These are phyloP conservation scores for Thripadectes ignobilis DNA, from an alignment of 2,797 vertebrate species.

Conservation along the genomic window DNA sequence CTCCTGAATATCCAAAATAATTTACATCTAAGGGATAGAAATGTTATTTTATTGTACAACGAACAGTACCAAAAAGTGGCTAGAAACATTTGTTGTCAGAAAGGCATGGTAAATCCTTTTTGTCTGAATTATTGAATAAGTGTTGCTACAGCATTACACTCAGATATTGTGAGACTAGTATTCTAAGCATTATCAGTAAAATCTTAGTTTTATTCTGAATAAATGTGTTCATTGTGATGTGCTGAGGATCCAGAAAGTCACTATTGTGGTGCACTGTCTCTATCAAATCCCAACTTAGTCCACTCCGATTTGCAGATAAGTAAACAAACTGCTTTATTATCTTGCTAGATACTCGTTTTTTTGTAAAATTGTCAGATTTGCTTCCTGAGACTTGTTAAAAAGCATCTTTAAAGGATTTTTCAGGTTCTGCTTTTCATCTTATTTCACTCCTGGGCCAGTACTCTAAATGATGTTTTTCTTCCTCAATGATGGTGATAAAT, in stretches of 20 bases:
- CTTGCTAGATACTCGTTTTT: neutral
- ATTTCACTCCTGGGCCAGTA: neutral
- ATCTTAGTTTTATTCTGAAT: neutral
- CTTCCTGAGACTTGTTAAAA: neutral
- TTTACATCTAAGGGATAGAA: neutral
- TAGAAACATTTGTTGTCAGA: neutral
- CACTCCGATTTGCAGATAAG: neutral
- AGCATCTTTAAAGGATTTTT: neutral
- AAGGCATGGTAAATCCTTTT: neutral
- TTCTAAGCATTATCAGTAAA: neutral
- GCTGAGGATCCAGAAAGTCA: neutral
- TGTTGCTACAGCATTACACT: neutral
- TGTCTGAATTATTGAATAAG: neutral
- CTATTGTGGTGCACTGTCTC: neutral
- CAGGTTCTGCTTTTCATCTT: neutral
- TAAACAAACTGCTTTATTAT: neutral
- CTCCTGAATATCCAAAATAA: neutral
- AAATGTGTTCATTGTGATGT: neutral
- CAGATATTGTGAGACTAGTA: neutral
- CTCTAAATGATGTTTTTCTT: neutral
- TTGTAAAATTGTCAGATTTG: neutral
- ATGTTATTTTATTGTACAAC: neutral
- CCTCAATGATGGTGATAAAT: neutral
- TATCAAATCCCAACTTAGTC: neutral
- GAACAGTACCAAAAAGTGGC: neutral